Base-by-base conservation (phyloP, 2,113 vertebrate genomes). In the Picathartes gymnocephalus region DNA sequence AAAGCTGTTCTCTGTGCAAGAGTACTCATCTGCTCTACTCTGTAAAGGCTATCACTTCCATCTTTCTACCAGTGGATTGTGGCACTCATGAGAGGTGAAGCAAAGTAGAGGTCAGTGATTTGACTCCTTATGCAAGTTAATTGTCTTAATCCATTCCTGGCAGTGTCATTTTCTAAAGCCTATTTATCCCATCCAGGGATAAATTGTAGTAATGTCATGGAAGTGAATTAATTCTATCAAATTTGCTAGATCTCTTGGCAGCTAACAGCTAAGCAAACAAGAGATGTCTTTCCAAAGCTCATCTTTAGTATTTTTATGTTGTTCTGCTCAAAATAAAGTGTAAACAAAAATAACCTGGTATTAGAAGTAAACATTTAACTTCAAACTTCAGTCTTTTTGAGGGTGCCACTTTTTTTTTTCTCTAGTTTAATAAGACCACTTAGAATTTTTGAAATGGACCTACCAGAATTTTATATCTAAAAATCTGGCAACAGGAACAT, bases 121-220 rank as follows among this genome's bases (percentile, higher is more conserved):
- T 92, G 86, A 94, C 82, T 86, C 80, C 51, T 93, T 71, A 68
- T 47, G 76, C 56, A 93, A 95, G 80, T 68, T 93, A 95, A 94
- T 90, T 66, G 58, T 82, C 74, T 76, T 86, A 90, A 95, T 94
- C 92, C 56, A 60, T 81, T 88, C 47, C 56, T 74, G 79, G 68
- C 58, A 88, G 88, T 69, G 64, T 81, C 12, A 56, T 90, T 96
- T 95, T 54, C 68, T 88, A 73, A 92, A 60, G 80, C 58, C 25
- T 16, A 17, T 94, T 94, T 93, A 86, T 73, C 66, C 44, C 35
- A 95, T 35, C 31, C 51, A 92, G 82, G 56, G 47, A 88, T 77
- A 90, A 97, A 92, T 4, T 58, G 42, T 40, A 80, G 33, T n/a
- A 74, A 88, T 51, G 68, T 71, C 60, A 92, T 4, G 15, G n/a